These are phyloP conservation scores for Aquatica leii DNA, from an alignment of 2,888 invertebrate genomes.

Conservation along the genomic window DNA sequence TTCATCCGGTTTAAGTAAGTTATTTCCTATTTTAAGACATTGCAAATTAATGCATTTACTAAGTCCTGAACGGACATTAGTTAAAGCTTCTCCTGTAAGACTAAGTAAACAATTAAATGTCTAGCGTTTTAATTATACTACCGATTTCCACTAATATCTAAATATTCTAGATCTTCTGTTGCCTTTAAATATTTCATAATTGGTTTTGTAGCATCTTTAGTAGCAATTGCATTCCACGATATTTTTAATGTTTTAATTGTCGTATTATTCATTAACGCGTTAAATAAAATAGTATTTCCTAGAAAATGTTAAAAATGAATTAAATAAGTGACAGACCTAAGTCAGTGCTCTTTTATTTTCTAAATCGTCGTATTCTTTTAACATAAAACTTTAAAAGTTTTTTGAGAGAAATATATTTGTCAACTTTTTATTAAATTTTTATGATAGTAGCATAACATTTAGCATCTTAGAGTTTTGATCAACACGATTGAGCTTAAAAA, in stretches of 20 bases:
- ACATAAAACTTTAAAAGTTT: too few species aligned
- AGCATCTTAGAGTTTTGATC: too few species aligned
- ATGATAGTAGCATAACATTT: too few species aligned
- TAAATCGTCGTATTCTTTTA: too few species aligned
- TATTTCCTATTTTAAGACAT: constrained; percentile 62
- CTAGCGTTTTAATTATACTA: constrained; percentile 27
- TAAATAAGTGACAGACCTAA: too few species aligned
- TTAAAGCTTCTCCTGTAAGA: constrained; percentile 50
- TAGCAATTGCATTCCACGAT: constrained; percentile 62
- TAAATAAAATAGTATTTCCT: constrained; percentile 57
- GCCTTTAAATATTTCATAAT: constrained; percentile 48
- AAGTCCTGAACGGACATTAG: constrained; percentile 59
- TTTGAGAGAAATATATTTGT: constrained; percentile 11
- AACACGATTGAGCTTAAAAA: too few species aligned
- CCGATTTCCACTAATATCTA: constrained; percentile 59
- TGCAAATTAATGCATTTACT: constrained; percentile 59
- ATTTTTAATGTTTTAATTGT: constrained; percentile 57
- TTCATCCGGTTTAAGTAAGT: constrained; percentile 62
- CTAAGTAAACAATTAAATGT: constrained; percentile 32
- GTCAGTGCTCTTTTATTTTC: too few species aligned
- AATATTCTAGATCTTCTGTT: constrained; percentile 47
- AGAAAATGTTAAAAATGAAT: constrained; percentile 32
- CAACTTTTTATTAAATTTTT: too few species aligned
- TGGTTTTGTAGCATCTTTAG: constrained; percentile 49
- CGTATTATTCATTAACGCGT: constrained; percentile 54